Base-by-base conservation (phyloP, 2,797 vertebrate species). In the Balearica regulorum region DNA sequence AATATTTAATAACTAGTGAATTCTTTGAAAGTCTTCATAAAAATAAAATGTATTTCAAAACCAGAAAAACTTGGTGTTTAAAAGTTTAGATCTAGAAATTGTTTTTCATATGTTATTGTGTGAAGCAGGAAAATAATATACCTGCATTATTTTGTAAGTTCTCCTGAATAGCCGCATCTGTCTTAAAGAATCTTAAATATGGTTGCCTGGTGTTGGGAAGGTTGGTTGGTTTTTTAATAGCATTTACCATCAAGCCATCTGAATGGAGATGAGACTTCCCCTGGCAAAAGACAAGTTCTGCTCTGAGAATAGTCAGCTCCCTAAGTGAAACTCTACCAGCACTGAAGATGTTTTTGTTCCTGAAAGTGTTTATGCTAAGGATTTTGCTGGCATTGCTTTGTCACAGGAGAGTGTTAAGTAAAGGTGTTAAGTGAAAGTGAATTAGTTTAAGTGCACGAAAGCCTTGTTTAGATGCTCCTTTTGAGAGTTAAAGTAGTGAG, bases 401-500 rank as follows among this genome's bases (percentile, higher is more conserved):
- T 90, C 94, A 75, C 91, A 53, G 68, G 75, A 89, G 80, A 60
- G 35, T 80, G 64, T 80, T 92, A 87, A 90, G 73, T 57, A 68
- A 77, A 84, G 90, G 66, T 95, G 83, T 82, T 92, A 90, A 89
- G 92, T 85, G 81, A 73, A 88, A 96, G 80, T 68, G 64, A 80
- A 92, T 95, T 94, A 77, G 92, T 89, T 94, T 83, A 95, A 96
- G 90, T 82, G 81, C 90, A 68, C 51, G 28, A 90, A 83, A 89
- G 22, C 80, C 83, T 91, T 89, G 83, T 93, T 92, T 90, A 64
- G 90, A 44, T 89, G 92, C 68, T 95, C 44, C 82, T 94, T 90
- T 87, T 75, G 86, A 75, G 89, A 95, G 77, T 76, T 88, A 89
- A 94, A 94, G 49, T 57, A 87, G 71, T 21, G n/a, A 87, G 89